Conservation (phyloP, 53 echinoderm and acorn worm species). For the Patiria pectinifera region DNA sequence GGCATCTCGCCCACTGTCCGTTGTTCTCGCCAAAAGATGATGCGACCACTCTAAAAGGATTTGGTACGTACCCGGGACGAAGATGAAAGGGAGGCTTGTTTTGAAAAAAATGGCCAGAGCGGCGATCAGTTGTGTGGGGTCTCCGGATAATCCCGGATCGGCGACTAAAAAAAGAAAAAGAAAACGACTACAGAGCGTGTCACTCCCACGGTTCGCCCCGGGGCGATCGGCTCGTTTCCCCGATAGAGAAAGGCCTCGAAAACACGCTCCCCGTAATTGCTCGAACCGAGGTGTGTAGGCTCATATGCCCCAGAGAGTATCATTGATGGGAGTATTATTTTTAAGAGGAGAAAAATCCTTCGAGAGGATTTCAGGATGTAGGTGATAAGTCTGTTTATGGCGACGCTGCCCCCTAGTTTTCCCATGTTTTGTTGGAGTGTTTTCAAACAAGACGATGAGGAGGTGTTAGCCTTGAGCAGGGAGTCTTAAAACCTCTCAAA, state of each 20-base stretch:
- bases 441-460: background rate
- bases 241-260: background rate
- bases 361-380: conserved; percentile 8
- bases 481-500: background rate
- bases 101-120: background rate
- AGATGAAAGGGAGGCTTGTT: background rate
- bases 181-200: background rate
- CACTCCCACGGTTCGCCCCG: conserved; percentile 3
- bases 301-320: background rate
- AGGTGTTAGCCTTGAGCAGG: background rate
- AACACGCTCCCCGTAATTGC: conserved; percentile 3
- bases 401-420: background rate
- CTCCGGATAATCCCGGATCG: conserved; percentile 24
- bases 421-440: background rate
- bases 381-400: conserved; percentile 15
- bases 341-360: background rate
- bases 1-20: background rate
- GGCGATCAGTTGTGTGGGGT: conserved; percentile 32
- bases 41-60: conserved; percentile 11
- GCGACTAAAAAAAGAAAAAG: background rate
- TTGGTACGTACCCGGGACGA: background rate
- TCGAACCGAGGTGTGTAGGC: background rate
- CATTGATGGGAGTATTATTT: background rate
- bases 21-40: conserved; percentile 9
- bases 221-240: conserved; percentile 24